Percentiles rank a stretch among this genome's conserved stretches.
Evolutionary conservation across 64 coral and sea anemone genomes (phyloP).

Genomic region (Orbicella faveolata): DNA sequence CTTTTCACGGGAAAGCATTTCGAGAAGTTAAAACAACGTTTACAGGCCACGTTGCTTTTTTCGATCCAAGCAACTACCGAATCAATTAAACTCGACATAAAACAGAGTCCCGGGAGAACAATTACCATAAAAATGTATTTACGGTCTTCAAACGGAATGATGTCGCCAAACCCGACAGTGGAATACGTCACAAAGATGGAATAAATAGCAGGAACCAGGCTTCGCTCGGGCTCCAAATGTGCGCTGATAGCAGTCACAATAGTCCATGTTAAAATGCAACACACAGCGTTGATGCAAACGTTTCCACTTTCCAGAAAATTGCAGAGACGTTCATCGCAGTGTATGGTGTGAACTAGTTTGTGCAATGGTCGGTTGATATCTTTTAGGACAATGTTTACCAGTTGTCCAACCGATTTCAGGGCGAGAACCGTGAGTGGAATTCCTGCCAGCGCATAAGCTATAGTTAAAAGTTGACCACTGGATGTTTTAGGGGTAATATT

Average conservation of each 20-base stretch:
- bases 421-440: conserved; percentile 64
- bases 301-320: neutral
- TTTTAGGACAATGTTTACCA: conserved; percentile 9
- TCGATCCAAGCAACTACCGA: conserved; percentile 19
- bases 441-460: conserved; percentile 65
- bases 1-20: neutral
- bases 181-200: conserved; percentile 46
- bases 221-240: neutral
- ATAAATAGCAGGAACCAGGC: conserved; percentile 15
- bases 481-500: conserved; percentile 58
- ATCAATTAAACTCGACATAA: conserved; percentile 15
- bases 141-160: conserved; percentile 38
- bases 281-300: neutral
- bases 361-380: neutral
- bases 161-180: conserved; percentile 55
- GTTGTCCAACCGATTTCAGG: conserved; percentile 48
- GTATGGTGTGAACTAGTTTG: neutral
- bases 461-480: conserved; percentile 54
- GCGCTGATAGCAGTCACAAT: neutral
- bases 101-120: conserved; percentile 14
- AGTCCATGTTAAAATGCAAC: neutral
- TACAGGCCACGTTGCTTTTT: neutral
- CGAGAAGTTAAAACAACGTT: neutral
- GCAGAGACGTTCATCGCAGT: neutral
- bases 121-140: conserved; percentile 23